Conservation (phyloP, 2,888 invertebrate genomes). For the Rhagophthalmus giganteus region DNA sequence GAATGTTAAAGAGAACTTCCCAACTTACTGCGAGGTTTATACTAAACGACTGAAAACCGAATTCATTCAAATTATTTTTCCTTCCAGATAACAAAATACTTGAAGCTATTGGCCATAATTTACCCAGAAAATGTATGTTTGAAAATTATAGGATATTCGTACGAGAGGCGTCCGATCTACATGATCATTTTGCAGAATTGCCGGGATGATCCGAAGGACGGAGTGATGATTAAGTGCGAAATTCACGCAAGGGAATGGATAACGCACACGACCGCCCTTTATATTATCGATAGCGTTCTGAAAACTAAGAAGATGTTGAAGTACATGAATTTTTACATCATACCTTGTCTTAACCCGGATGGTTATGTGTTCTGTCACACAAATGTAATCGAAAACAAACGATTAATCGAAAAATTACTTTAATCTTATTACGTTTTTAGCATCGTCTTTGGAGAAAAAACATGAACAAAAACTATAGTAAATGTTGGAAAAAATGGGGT, state of each 20-base stretch:
- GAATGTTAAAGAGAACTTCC: not conserved
- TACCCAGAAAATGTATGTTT: constrained; percentile 30
- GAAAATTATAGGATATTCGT: constrained; percentile 32
- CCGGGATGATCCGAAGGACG: constrained; percentile 17
- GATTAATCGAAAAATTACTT: not conserved
- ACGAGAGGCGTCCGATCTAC: constrained; percentile 34
- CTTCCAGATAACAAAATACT: constrained; percentile 33
- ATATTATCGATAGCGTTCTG: constrained; percentile 34
- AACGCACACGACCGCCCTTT: constrained; percentile 34
- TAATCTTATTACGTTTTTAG: not conserved
- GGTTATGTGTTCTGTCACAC: constrained; percentile 39
- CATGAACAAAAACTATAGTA: constrained; percentile 31
- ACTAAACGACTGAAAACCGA: not conserved
- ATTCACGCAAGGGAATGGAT: constrained; percentile 42
- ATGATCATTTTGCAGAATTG: constrained; percentile 30
- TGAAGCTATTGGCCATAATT: constrained; percentile 18
- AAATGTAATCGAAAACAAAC: constrained; percentile 17
- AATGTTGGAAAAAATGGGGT: constrained; percentile 25
- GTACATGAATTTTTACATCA: constrained; percentile 37
- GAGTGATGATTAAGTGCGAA: constrained; percentile 36
- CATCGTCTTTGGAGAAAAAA: constrained; percentile 32
- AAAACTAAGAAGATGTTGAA: constrained; percentile 22
- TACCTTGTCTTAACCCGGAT: constrained; percentile 41
- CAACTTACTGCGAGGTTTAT: not conserved
- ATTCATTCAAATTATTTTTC: not conserved